Conservation (phyloP, 2,113 vertebrate genomes). For the Alces alces region DNA sequence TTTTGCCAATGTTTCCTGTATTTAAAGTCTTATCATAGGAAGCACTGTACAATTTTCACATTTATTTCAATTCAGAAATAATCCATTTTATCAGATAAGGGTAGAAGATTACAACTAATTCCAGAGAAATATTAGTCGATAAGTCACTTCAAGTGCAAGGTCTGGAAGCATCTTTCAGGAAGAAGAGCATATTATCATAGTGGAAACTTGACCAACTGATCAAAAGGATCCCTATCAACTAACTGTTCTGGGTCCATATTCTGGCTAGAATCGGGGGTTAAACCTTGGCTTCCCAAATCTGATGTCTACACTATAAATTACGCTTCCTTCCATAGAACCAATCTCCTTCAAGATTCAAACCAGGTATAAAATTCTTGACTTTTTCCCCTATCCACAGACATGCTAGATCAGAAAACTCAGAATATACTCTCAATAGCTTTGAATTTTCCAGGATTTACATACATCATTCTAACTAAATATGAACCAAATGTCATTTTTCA, state of each 20-base stretch:
- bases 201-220: neutral
- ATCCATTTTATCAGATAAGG: neutral
- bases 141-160: neutral
- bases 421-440: neutral
- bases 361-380: neutral
- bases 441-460: neutral
- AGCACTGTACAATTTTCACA: neutral
- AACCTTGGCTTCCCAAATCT: neutral
- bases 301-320: neutral
- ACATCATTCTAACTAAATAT: neutral
- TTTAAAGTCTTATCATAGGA: neutral
- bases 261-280: neutral
- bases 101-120: neutral
- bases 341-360: neutral
- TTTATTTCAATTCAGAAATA: neutral
- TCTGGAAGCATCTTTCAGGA: neutral
- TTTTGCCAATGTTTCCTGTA: neutral
- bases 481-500: neutral
- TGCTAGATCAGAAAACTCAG: neutral
- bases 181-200: neutral
- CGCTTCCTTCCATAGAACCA: neutral
- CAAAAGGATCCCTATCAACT: neutral
- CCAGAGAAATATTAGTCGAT: neutral
- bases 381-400: neutral
- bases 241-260: neutral